Evolutionary conservation across 2,797 vertebrate species (phyloP).

Genomic region (Monodelphis domestica): DNA sequence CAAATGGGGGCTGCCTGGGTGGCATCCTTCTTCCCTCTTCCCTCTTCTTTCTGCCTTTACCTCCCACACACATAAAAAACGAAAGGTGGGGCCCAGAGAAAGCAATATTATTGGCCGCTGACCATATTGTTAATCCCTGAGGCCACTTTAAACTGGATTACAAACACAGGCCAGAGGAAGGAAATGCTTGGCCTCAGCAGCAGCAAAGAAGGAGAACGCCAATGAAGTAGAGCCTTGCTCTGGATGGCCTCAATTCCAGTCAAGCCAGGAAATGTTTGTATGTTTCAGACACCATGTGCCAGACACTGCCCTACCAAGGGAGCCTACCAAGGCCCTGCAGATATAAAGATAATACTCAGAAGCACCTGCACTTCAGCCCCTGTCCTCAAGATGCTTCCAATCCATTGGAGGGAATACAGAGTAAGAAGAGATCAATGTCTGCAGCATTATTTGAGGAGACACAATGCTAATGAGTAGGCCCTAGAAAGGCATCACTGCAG

Average conservation of each 20-base stretch:
- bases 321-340: too few species aligned
- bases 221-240: background rate
- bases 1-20: background rate
- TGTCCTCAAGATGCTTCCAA: background rate
- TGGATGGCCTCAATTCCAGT: background rate
- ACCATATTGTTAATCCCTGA: background rate
- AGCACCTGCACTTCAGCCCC: background rate
- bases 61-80: background rate
- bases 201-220: background rate
- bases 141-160: background rate
- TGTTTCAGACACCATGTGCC: background rate
- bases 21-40: too few species aligned
- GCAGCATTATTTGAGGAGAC: too few species aligned
- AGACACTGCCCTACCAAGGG: background rate
- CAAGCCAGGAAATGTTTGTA: background rate
- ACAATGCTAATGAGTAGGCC: background rate
- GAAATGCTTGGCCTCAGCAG: background rate
- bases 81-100: background rate
- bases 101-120: background rate
- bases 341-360: background rate
- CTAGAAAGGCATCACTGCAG: background rate
- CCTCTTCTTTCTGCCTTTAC: background rate
- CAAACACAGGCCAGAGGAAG: background rate
- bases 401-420: background rate
- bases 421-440: background rate